phyloP scores from a whole-genome alignment of 2,113 vertebrate genomes.

The Dicrurus megarhynchus region DNA sequence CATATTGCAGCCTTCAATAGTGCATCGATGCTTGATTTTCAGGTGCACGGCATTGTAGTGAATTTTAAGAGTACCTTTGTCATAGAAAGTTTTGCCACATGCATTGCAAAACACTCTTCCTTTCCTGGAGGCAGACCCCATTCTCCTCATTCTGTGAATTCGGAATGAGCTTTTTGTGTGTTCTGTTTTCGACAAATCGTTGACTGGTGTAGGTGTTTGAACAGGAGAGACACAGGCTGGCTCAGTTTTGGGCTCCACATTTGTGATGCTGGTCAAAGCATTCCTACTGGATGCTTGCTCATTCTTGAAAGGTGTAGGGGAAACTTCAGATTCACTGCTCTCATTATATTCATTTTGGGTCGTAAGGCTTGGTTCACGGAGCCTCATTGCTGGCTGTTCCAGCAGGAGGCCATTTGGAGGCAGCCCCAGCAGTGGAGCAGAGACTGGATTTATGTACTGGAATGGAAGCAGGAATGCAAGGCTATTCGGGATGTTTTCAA shows the following conservation, averaged over 20 bases:
- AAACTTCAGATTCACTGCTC: conserved; percentile 96
- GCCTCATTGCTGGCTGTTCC: conserved; percentile 89
- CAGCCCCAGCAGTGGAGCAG: conserved; percentile 92
- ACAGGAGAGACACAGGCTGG: conserved; percentile 86
- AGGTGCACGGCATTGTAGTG: conserved; percentile 98
- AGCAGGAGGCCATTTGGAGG: conserved; percentile 93
- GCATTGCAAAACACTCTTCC: conserved; percentile 98
- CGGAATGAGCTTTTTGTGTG: conserved; percentile 93
- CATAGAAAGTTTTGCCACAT: conserved; percentile 98
- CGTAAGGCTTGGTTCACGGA: conserved; percentile 89
- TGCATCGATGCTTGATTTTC: conserved; percentile 98
- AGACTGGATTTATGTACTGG: conserved; percentile 98
- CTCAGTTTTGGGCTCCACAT: conserved; percentile 94
- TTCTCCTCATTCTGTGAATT: conserved; percentile 96
- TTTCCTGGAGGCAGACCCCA: conserved; percentile 95
- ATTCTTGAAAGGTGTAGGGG: conserved; percentile 89
- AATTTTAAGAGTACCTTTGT: conserved; percentile 99
- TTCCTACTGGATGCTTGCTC: conserved; percentile 90
- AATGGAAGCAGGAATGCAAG: conserved; percentile 97
- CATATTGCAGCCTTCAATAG: conserved; percentile 99
- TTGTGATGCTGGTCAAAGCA: conserved; percentile 84
- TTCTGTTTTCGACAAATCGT: conserved; percentile 87
- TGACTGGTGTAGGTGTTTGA: conserved; percentile 73
- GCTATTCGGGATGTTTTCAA: conserved; percentile 98
- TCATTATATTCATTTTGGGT: conserved; percentile 92